A percentile compares a stretch with the other conserved stretches of the same genome.
These are phyloP conservation scores for Phasianus colchicus DNA, from an alignment of 2,113 vertebrate genomes.

Conservation along the genomic window DNA sequence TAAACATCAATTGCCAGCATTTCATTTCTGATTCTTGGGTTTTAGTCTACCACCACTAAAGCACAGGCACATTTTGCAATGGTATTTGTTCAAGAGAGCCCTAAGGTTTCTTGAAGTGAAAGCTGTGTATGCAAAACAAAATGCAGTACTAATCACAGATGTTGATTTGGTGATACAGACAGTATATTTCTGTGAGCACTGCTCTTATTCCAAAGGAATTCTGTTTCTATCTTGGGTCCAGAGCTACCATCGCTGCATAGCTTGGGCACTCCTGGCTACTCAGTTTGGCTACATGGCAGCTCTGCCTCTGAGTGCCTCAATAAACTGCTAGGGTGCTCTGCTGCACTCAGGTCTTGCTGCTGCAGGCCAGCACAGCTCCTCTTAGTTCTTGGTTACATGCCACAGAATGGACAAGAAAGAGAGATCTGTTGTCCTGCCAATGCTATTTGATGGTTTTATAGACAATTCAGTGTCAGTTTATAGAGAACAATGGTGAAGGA, in stretches of 20 bases:
- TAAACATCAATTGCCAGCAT: background rate
- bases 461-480: background rate
- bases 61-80: background rate
- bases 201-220: background rate
- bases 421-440: background rate
- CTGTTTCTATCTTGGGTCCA: background rate
- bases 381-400: background rate
- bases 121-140: background rate
- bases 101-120: background rate
- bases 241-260: background rate
- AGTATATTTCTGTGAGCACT: background rate
- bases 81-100: background rate
- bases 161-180: background rate
- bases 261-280: background rate
- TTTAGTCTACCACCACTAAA: background rate
- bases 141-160: background rate
- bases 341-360: background rate
- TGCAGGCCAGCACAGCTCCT: background rate
- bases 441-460: background rate
- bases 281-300: background rate
- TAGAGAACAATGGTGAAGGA: background rate
- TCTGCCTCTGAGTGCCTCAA: background rate
- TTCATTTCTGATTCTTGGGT: background rate
- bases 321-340: background rate
- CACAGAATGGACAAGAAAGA: background rate